Percentiles rank a stretch among this genome's conserved stretches.
phyloP scores from a whole-genome alignment of 2,797 vertebrate genomes.

The Melanotaenia boesemani region DNA sequence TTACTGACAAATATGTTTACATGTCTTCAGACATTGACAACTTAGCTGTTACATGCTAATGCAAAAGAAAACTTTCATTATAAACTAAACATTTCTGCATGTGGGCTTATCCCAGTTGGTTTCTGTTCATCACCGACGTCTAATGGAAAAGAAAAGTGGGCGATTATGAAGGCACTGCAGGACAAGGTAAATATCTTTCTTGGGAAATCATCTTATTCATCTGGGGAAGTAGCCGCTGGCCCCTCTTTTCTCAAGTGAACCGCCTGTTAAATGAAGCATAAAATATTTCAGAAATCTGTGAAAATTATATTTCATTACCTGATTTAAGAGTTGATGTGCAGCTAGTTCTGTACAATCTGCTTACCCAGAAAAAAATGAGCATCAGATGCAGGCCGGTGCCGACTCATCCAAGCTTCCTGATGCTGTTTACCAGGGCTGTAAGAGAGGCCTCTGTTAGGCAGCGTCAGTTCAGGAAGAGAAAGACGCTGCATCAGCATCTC shows the following conservation, averaged over 20 bases:
- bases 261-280: slow-evolving; percentile 33
- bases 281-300: not conserved
- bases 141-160: not conserved
- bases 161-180: not conserved
- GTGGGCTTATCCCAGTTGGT: not conserved
- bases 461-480: not conserved
- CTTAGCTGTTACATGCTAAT: not conserved
- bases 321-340: not conserved
- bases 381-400: not conserved
- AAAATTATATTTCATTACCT: not conserved
- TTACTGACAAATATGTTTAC: not conserved
- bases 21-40: not conserved
- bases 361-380: slow-evolving; percentile 43
- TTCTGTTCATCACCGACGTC: not conserved
- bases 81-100: not conserved
- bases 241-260: slow-evolving; percentile 5
- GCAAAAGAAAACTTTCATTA: not conserved
- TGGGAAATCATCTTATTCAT: slow-evolving; percentile 1
- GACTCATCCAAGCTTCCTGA: slow-evolving; percentile 32
- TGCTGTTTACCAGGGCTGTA: slow-evolving; percentile 31
- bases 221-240: slow-evolving; percentile 4
- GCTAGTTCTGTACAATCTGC: not conserved
- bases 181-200: not conserved
- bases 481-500: slow-evolving; percentile 38
- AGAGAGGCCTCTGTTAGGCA: slow-evolving; percentile 2